Percentiles rank a stretch among this genome's conserved stretches.
Evolutionary conservation across 2,888 invertebrate genomes (phyloP).

Genomic region (Fabriciana adippe): DNA sequence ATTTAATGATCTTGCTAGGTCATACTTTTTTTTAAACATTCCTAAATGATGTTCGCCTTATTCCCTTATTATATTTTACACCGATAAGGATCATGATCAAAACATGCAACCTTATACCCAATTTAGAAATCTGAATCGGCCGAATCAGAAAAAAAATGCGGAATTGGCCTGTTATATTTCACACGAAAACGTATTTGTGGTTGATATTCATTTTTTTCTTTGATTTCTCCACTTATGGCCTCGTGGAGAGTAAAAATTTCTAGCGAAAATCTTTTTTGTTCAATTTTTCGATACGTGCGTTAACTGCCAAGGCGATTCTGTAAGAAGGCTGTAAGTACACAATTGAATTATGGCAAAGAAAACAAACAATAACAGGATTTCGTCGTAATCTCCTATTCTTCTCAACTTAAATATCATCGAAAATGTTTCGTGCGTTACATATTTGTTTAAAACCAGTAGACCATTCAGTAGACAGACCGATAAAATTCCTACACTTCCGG

Average conservation of each 20-base stretch:
- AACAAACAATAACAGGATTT: conserved; percentile 82
- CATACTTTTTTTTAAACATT: conserved; percentile 14
- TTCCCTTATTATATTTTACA: conserved; percentile 35
- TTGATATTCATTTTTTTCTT: conserved; percentile 40
- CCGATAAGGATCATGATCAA: conserved; percentile 41
- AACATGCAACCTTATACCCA: conserved; percentile 38
- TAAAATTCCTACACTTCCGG: conserved; percentile 78
- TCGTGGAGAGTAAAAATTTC: conserved; percentile 15
- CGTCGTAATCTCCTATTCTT: conserved; percentile 74
- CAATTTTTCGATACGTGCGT: conserved; percentile 42
- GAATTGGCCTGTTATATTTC: conserved; percentile 42
- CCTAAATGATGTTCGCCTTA: conserved; percentile 13
- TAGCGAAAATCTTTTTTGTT: conserved; percentile 16
- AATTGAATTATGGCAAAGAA: conserved; percentile 74
- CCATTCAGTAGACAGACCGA: conserved; percentile 62
- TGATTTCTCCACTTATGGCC: conserved; percentile 30
- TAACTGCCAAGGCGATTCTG: conserved; percentile 44
- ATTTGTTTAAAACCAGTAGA: conserved; percentile 74
- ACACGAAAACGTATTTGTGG: conserved; percentile 44
- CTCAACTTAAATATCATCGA: conserved; percentile 61
- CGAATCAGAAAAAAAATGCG: conserved; percentile 34
- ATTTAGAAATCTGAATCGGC: conserved; percentile 39
- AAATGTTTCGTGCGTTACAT: conserved; percentile 60
- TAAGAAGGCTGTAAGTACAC: conserved; percentile 44
- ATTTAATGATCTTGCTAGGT: too few species aligned